Evolutionary conservation across 2,797 vertebrate genomes (phyloP).

Genomic region (Myotis myotis): DNA sequence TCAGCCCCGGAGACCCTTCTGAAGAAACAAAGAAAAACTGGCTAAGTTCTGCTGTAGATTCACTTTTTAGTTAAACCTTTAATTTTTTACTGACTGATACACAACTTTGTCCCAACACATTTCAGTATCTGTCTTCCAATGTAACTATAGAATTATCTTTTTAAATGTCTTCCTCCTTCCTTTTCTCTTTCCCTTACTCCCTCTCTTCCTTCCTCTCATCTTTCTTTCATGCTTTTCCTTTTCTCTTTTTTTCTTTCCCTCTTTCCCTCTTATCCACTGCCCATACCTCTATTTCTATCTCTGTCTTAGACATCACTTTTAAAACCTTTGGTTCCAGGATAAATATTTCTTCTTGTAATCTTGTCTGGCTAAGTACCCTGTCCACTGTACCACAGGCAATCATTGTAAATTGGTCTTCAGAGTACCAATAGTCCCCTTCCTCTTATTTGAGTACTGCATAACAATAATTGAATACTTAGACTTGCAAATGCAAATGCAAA

Average conservation of each 20-base stretch:
- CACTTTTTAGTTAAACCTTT: background rate
- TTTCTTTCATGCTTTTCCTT: background rate
- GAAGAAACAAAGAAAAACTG: background rate
- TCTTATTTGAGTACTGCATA: background rate
- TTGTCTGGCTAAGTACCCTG: background rate
- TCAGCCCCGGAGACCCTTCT: background rate
- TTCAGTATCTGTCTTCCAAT: background rate
- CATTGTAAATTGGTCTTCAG: background rate
- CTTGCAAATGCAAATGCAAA: background rate
- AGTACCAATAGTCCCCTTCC: background rate
- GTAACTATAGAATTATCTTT: background rate
- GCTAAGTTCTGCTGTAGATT: background rate
- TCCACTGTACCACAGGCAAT: background rate
- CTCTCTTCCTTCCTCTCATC: background rate
- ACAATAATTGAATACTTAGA: background rate
- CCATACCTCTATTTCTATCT: background rate
- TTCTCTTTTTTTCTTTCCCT: background rate
- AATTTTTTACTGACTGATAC: background rate
- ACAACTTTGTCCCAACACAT: background rate
- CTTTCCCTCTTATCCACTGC: background rate
- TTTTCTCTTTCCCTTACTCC: accelerated
- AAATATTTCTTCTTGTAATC: background rate
- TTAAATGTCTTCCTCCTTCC: background rate
- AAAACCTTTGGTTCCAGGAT: background rate
- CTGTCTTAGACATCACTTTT: background rate